A percentile compares a stretch with the other conserved stretches of the same genome.
These are phyloP conservation scores for Rotaria sp. DNA, from an alignment of 2,888 invertebrate genomes.

Conservation along the genomic window DNA sequence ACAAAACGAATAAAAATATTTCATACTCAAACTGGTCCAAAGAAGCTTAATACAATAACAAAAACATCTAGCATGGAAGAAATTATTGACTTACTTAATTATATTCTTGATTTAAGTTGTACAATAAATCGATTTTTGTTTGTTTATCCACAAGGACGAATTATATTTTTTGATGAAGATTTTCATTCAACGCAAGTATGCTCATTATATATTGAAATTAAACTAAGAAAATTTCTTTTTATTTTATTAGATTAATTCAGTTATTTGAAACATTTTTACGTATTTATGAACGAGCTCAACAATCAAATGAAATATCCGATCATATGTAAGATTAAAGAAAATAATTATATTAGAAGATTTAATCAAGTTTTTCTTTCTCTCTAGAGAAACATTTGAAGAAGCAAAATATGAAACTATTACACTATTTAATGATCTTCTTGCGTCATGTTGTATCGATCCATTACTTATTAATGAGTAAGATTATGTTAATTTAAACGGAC, in stretches of 20 bases:
- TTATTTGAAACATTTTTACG: constrained; percentile 71
- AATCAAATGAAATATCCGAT: constrained; percentile 45
- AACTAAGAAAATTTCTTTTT: constrained; percentile 31
- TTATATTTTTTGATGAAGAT: constrained; percentile 60
- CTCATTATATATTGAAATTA: neutral
- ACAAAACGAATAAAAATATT: neutral
- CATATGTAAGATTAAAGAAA: constrained; percentile 44
- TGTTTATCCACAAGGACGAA: constrained; percentile 61
- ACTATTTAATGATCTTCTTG: neutral
- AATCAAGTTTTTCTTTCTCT: neutral
- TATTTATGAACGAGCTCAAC: constrained; percentile 64
- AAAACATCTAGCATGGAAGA: constrained; percentile 44
- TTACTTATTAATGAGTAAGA: constrained; percentile 5
- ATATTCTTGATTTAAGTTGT: constrained; percentile 66
- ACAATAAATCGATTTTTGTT: constrained; percentile 67
- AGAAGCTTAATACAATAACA: constrained; percentile 44
- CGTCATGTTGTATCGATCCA: constrained; percentile 10
- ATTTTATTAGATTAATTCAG: constrained; percentile 64
- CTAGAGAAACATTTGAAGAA: neutral
- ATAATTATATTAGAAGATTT: neutral
- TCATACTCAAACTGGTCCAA: constrained; percentile 44
- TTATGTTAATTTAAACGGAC: neutral
- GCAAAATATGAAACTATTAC: constrained; percentile 1
- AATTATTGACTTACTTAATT: constrained; percentile 65
- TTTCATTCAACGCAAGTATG: constrained; percentile 47